These are phyloP conservation scores for Coluber constrictor DNA, from an alignment of 2,797 vertebrate species.

Conservation along the genomic window DNA sequence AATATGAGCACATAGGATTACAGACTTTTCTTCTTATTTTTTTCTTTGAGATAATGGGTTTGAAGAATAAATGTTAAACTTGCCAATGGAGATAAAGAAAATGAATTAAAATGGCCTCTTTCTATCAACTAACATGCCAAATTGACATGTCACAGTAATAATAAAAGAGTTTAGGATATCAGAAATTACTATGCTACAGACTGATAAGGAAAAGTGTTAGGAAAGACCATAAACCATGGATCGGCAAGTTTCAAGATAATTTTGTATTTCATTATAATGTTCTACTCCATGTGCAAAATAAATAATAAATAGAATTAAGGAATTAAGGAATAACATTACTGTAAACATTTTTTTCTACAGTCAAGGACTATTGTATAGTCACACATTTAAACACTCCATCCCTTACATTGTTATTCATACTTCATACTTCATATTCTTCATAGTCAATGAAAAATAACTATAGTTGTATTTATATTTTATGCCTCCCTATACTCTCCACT, in stretches of 20 bases:
- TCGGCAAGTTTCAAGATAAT: not conserved
- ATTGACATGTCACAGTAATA: not conserved
- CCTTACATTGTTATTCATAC: not conserved
- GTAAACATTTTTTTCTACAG: not conserved
- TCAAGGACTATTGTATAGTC: not conserved
- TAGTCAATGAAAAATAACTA: not conserved
- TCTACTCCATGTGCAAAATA: not conserved
- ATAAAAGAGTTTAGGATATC: not conserved
- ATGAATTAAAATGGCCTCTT: not conserved
- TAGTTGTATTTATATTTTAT: not conserved
- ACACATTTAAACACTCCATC: not conserved
- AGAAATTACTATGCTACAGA: not conserved
- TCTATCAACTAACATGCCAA: not conserved
- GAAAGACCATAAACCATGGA: not conserved
- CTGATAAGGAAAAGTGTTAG: not conserved
- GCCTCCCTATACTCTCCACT: not conserved
- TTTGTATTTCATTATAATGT: not conserved
- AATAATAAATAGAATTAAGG: not conserved
- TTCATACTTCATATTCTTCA: not conserved
- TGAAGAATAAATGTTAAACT: constrained; percentile 5
- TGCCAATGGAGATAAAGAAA: not conserved
- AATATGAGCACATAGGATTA: not conserved
- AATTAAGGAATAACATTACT: not conserved
- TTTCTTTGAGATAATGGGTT: not conserved
- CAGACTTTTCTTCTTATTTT: not conserved